Conservation (phyloP, 2,888 invertebrate genomes). For the Drosophila glabriapex region DNA sequence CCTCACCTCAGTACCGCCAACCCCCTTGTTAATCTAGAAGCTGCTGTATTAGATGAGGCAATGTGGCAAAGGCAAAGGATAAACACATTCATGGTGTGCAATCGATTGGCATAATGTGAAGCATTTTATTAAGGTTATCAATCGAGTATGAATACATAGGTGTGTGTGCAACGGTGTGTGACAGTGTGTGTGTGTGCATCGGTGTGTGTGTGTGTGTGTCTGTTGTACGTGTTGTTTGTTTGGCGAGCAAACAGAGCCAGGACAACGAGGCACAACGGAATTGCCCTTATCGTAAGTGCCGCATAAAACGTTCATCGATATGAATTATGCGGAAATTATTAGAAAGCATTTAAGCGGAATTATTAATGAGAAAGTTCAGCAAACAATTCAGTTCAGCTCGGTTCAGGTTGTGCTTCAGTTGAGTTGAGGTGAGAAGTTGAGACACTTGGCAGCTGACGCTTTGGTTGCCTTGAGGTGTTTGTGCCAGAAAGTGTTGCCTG, state of each 20-base stretch:
- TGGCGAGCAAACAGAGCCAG: constrained; percentile 64
- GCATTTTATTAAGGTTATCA: constrained; percentile 82
- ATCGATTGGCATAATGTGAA: constrained; percentile 82
- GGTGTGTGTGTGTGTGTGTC: constrained; percentile 21
- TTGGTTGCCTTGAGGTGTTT: constrained; percentile 14
- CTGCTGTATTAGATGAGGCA: constrained; percentile 23
- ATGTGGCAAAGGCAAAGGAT: constrained; percentile 69
- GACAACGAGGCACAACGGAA: constrained; percentile 44
- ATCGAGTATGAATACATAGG: constrained; percentile 73
- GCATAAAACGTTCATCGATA: constrained; percentile 76
- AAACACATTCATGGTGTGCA: constrained; percentile 83
- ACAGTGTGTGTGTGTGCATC: constrained; percentile 19
- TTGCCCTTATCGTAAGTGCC: constrained; percentile 73
- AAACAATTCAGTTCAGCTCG: constrained; percentile 3
- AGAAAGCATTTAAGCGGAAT: constrained; percentile 81
- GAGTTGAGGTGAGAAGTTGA: constrained; percentile 36
- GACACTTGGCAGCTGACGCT: constrained; percentile 16
- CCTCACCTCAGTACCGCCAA: neutral
- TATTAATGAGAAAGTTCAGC: constrained; percentile 66
- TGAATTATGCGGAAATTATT: constrained; percentile 81
- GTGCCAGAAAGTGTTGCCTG: neutral
- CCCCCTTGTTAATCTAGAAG: neutral
- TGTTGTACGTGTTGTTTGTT: constrained; percentile 65
- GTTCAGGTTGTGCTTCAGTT: neutral
- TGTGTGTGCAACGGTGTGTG: constrained; percentile 33